Evolutionary conservation across 64 coral and sea anemone genomes (phyloP), one percentile per base, ranked within the genome.

Genomic region (Hydrozoanthus tunicans): DNA sequence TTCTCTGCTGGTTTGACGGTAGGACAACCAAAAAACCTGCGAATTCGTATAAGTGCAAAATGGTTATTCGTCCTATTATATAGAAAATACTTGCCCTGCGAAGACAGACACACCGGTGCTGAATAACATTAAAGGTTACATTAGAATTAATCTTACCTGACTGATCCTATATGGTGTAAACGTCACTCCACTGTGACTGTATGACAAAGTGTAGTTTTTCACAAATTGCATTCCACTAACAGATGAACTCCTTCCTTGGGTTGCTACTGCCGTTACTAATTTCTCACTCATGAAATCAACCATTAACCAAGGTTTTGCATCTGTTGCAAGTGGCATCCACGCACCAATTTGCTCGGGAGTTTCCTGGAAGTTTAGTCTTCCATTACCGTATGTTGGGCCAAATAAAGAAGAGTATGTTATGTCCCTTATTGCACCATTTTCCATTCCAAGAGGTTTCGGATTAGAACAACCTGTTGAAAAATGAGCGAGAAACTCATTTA

Each of bases 361-460:
- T 2, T 4, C 14, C 7, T 43, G 9, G 58, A 8, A 60, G 9
- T 61, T n/a, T 58, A 81, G n/a, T 81, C 79, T 81, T 1, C 58
- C 79, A 81, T 62, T 62, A 3, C 7, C 10, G 58, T 14, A 5
- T 11, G 25, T 59, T 4, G 23, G 7, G 61, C 57, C 7, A 3
- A 0, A 25, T 81, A 9, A n/a, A 43, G 8, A 60, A 4, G 79
- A 61, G 79, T 81, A 81, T 27, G 79, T 25, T 60, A 81, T 81
- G 58, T 81, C 56, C 61, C 6, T 81, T 27, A 81, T 81, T 81
- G 24, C 56, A 24, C 79, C 79, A 27, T 3, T 81, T 59, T 52
- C 17, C 79, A 81, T 81, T 81, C 79, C 79, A 3, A 81, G 58
- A 25, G 58, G 79, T 81, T 23, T 81, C 3, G 79, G 79, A 11